A percentile compares a stretch with the other conserved stretches of the same genome.
Evolutionary conservation across 2,888 invertebrate genomes (phyloP).

Genomic region (Dichetophora obliterata): DNA sequence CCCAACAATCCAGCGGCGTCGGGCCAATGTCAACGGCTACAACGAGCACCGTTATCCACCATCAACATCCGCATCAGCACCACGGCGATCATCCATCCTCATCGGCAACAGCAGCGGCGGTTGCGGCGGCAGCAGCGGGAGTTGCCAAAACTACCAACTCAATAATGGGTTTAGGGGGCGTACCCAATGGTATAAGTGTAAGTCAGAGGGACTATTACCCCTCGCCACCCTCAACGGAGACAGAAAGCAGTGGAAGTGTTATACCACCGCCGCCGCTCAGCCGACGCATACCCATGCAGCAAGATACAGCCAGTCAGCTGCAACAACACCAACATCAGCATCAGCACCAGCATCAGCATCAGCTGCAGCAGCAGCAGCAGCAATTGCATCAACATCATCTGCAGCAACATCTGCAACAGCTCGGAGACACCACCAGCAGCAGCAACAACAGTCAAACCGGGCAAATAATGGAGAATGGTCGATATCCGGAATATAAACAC

Average conservation of each 20-base stretch:
- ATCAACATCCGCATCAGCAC: conserved; percentile 67
- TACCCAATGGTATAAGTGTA: conserved; percentile 70
- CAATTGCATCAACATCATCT: conserved; percentile 51
- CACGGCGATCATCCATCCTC: conserved; percentile 69
- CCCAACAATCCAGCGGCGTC: conserved; percentile 72
- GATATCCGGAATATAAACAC: conserved; percentile 84
- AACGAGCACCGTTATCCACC: conserved; percentile 71
- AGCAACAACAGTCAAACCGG: conserved; percentile 69
- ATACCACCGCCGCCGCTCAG: conserved; percentile 68
- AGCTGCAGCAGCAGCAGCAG: conserved; percentile 63
- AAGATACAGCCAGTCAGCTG: conserved; percentile 56
- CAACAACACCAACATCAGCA: conserved; percentile 52
- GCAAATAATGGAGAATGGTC: conserved; percentile 75
- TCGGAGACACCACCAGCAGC: conserved; percentile 69
- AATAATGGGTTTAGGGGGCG: conserved; percentile 59
- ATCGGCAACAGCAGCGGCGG: conserved; percentile 63
- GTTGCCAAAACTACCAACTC: conserved; percentile 55
- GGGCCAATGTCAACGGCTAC: conserved; percentile 73
- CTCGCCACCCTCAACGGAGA: conserved; percentile 71
- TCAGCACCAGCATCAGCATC: conserved; percentile 54
- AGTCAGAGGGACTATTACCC: conserved; percentile 71
- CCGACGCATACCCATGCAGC: conserved; percentile 54
- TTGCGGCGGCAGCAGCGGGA: conserved; percentile 53
- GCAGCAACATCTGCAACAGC: conserved; percentile 55
- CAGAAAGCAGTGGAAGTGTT: conserved; percentile 73